Percentiles rank a stretch among this genome's conserved stretches.
Evolutionary conservation across 2,888 invertebrate species (phyloP).

Genomic region (Ditula angustiorana): DNA sequence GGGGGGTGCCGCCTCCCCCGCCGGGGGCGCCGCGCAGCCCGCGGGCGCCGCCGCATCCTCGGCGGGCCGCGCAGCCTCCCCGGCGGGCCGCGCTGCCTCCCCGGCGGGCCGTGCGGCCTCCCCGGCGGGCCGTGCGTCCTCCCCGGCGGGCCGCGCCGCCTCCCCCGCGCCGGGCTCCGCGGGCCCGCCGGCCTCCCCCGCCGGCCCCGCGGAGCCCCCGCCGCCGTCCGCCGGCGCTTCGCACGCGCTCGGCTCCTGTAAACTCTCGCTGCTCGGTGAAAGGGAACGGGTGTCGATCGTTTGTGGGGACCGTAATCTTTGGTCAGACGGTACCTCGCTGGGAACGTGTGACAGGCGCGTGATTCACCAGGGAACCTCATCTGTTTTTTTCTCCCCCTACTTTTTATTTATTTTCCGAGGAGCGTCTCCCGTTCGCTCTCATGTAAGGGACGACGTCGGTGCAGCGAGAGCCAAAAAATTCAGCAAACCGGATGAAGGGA

Average conservation of each 20-base stretch:
- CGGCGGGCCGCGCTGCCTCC: constrained; percentile 6
- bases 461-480: too few relatives aligned
- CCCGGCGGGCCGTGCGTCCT: constrained; percentile 6
- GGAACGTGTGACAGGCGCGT: too few relatives aligned
- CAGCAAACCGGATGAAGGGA: too few relatives aligned
- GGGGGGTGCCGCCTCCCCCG: neutral
- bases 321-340: too few relatives aligned
- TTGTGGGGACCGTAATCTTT: too few relatives aligned
- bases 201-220: constrained; percentile 14
- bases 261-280: too few relatives aligned
- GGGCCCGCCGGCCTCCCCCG: constrained; percentile 6
- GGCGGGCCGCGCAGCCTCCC: neutral
- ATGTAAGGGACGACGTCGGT: too few relatives aligned
- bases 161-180: neutral
- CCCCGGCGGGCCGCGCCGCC: neutral
- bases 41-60: neutral
- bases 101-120: constrained; percentile 13
- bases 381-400: too few relatives aligned
- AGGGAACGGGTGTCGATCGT: too few relatives aligned
- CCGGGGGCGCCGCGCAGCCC: neutral
- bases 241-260: constrained; percentile 26
- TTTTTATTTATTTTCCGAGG: too few relatives aligned
- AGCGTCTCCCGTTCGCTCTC: too few relatives aligned
- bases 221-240: constrained; percentile 24
- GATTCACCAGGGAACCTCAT: too few relatives aligned